Base-by-base conservation (phyloP, 2,113 vertebrate genomes). In the Tychaedon coryphoeus region DNA sequence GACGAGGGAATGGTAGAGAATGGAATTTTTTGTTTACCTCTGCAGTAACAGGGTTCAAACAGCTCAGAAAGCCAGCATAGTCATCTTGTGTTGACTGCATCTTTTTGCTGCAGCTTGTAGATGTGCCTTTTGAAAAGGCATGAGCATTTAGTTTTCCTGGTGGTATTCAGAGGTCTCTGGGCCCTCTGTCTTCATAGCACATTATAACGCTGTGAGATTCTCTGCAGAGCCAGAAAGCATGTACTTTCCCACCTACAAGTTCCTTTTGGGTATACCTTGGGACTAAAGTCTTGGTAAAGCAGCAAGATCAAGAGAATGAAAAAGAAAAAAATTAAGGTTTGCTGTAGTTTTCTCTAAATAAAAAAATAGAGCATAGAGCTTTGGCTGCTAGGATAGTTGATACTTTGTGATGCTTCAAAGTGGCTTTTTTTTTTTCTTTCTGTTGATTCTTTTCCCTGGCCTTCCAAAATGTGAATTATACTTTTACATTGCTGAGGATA, bases 51-150 rank as follows among this genome's bases (percentile, higher is more conserved):
- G 64, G 42, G 19, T 38, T 72, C 34, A 64, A 36, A 64, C 22
- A 0, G 1, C 38, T 80, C 36, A 29, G 64, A 70, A 38, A 58
- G 14, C 38, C 31, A 31, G 24, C 82, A 36, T 14, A 10, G 19
- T 76, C 12, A 19, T 53, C 45, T 28, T 50, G 34, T 47, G 19
- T 36, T 58, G 69, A 36, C 16, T 36, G 14, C 33, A 22, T 72
- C 25, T 76, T 61, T 67, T 28, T 67, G 47, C 64, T 53, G 10
- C 43, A 53, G 3, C 31, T 53, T 33, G 7, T 29, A 53, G n/a
- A 7, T n/a, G 23, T 0, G 6, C 22, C 28, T 61, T 50, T 71
- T 40, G 10, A n/a, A 84, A 73, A 45, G 2, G 5, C 1, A 2
- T 11, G 31, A 29, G 14, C 18, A 13, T 72, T 69, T 76, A 26